Evolutionary conservation across 2,888 invertebrate species (phyloP).

Genomic region (Cloeon dipterum): DNA sequence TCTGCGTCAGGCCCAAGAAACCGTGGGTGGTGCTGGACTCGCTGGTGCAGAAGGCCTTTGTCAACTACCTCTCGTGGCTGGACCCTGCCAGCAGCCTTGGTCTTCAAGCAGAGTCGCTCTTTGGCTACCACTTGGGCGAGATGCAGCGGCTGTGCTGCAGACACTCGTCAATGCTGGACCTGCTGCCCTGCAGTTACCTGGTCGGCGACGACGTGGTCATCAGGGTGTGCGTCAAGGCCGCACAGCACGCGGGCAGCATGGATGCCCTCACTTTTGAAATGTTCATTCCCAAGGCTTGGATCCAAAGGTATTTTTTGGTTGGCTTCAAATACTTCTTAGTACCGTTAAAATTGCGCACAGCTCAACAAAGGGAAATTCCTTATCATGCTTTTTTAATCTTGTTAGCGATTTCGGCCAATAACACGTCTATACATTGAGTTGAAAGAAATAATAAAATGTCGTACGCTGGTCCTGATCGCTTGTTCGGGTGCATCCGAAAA

Average conservation of each 20-base stretch:
- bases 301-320: slow-evolving; percentile 52
- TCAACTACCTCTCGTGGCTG: slow-evolving; percentile 79
- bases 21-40: slow-evolving; percentile 90
- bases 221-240: slow-evolving; percentile 26
- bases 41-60: slow-evolving; percentile 74
- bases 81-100: slow-evolving; percentile 84
- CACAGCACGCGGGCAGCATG: slow-evolving; percentile 64
- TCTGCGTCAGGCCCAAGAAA: slow-evolving; percentile 78
- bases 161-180: slow-evolving; percentile 41
- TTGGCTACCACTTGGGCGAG: slow-evolving; percentile 84
- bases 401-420: no score
- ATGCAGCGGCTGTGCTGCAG: slow-evolving; percentile 12
- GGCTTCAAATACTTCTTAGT: no score
- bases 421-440: no score
- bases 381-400: no score
- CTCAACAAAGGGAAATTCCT: no score
- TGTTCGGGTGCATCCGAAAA: no score
- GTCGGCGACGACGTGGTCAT: slow-evolving; percentile 39
- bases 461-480: no score
- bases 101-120: slow-evolving; percentile 61
- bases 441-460: no score
- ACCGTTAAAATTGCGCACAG: no score
- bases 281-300: slow-evolving; percentile 84
- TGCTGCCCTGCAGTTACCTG: slow-evolving; percentile 82
- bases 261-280: slow-evolving; percentile 90